These are phyloP conservation scores for Xestia c-nigrum DNA, from an alignment of 2,888 invertebrate species.

Conservation along the genomic window DNA sequence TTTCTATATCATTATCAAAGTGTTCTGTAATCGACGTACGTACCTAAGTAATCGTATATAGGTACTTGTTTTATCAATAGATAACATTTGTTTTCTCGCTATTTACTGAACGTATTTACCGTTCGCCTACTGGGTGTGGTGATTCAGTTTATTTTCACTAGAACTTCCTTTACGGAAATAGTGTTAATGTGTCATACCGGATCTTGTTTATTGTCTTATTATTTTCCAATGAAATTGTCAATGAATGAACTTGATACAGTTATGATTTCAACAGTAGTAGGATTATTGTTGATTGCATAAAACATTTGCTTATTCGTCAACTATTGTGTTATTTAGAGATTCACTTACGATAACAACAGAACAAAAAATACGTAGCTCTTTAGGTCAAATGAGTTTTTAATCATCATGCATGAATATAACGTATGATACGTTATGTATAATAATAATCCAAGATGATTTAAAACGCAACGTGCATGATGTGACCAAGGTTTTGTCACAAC, in stretches of 20 bases:
- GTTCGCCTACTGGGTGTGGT: slow-evolving; percentile 48
- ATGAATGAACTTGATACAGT: slow-evolving; percentile 8
- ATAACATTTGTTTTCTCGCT: slow-evolving; percentile 69
- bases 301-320: background rate
- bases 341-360: background rate
- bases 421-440: too few species aligned
- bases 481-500: too few species aligned
- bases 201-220: slow-evolving; percentile 38
- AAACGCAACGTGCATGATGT: too few species aligned
- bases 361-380: background rate
- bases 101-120: slow-evolving; percentile 59
- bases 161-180: slow-evolving; percentile 52
- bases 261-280: slow-evolving; percentile 12
- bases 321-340: background rate
- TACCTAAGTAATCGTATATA: slow-evolving; percentile 32
- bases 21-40: slow-evolving; percentile 26
- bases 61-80: slow-evolving; percentile 67
- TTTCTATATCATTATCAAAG: slow-evolving; percentile 27
- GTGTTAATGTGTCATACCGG: slow-evolving; percentile 58
- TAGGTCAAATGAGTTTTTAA: background rate
- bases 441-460: too few species aligned
- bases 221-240: slow-evolving; percentile 12
- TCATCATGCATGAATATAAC: background rate
- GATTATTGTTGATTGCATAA: background rate
- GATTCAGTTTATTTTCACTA: slow-evolving; percentile 57